Conservation (phyloP, 1,140 invertebrate species). For the Euglossa dilemma region DNA sequence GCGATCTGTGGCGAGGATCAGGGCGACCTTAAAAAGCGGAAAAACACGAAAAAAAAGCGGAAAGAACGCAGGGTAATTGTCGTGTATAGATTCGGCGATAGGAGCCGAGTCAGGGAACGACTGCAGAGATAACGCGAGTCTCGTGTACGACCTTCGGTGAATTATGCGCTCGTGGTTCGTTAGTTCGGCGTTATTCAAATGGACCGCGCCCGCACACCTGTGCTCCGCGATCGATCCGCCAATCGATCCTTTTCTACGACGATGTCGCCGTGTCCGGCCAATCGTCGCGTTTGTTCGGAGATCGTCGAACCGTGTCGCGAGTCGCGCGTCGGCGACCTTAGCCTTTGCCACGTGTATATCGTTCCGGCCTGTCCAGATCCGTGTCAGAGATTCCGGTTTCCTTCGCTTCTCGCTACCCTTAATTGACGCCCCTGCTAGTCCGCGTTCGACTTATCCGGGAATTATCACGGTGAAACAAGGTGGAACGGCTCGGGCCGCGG, state of each 20-base stretch:
- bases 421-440: not conserved
- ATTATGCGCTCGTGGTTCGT: constrained; percentile 17
- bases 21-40: not conserved
- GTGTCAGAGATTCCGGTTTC: constrained; percentile 11
- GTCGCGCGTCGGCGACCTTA: constrained; percentile 61
- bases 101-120: not conserved
- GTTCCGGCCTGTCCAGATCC: not conserved
- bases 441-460: not conserved
- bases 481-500: not conserved
- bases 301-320: constrained; percentile 46
- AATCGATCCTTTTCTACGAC: not conserved
- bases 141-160: constrained; percentile 7
- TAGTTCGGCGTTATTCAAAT: constrained; percentile 18
- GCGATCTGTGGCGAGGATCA: not conserved
- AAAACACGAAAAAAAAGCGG: too few relatives aligned
- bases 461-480: not conserved
- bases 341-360: constrained; percentile 45
- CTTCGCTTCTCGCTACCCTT: not conserved
- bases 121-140: constrained; percentile 12
- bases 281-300: constrained; percentile 17
- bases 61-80: constrained; percentile 29
- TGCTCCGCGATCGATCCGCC: constrained; percentile 13
- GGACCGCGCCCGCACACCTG: constrained; percentile 10
- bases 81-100: constrained; percentile 36
- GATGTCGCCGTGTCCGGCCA: constrained; percentile 1